Evolutionary conservation across 2,113 vertebrate species (phyloP).

Genomic region (Platichthys flesus): DNA sequence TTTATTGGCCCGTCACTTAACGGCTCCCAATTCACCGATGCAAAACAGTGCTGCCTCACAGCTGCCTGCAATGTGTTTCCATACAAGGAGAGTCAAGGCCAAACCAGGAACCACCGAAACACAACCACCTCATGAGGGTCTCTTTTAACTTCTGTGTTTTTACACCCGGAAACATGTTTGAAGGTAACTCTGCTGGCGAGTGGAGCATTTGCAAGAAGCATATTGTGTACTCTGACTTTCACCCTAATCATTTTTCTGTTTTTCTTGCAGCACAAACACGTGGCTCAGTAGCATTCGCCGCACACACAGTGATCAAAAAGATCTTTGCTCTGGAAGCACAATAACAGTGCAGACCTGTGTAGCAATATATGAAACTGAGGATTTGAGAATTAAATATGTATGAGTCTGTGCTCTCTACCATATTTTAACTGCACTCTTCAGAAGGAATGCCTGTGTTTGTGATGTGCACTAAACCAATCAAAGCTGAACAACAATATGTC

Average conservation of each 20-base stretch:
- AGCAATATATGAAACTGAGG: constrained; percentile 37
- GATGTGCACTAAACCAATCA: constrained; percentile 56
- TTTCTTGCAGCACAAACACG: neutral
- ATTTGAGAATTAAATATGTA: constrained; percentile 70
- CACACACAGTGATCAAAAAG: constrained; percentile 44
- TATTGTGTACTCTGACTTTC: constrained; percentile 4
- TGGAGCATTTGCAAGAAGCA: neutral
- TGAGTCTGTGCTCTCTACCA: constrained; percentile 53
- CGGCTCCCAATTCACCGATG: constrained; percentile 34
- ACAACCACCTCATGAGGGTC: neutral
- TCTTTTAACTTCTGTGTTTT: neutral
- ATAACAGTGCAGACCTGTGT: constrained; percentile 26
- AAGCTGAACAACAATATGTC: constrained; percentile 53
- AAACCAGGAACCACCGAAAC: constrained; percentile 31
- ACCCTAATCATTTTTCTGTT: constrained; percentile 23
- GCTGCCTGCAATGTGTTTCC: constrained; percentile 26
- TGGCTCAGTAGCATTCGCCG: constrained; percentile 6
- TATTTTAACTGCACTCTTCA: constrained; percentile 55
- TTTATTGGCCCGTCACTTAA: constrained; percentile 51
- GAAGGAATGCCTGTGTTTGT: constrained; percentile 47
- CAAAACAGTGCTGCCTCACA: constrained; percentile 47
- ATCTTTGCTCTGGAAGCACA: constrained; percentile 31
- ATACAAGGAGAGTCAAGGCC: constrained; percentile 26
- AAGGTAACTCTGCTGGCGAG: neutral
- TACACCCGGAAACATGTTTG: constrained; percentile 13